Base-by-base conservation (phyloP, 2,888 invertebrate genomes). In the Mythimna vitellina region DNA sequence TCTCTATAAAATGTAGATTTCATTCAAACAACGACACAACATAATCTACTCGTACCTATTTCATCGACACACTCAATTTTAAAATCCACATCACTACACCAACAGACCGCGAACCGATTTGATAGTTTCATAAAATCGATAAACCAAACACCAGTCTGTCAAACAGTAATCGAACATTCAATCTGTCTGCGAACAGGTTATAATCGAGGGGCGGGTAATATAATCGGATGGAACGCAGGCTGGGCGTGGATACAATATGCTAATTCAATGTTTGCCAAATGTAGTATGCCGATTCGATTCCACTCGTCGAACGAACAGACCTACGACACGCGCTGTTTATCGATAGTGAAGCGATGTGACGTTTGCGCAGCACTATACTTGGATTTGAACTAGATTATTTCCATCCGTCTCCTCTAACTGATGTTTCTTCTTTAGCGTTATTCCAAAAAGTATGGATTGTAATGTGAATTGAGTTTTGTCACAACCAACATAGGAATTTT, bases 211-310 rank as follows among this genome's bases (percentile, higher is more conserved):
- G 81, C 65, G 86, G 83, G 88, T 89, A 88, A 89, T 89, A 88
- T 86, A 88, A 87, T 88, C 86, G 86, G 82, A 84, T 86, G 72
- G 83, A 81, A 78, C 82, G 80, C 85, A 78, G 77, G 71, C 86
- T 73, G 73, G 70, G 77, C 79, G 70, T 80, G 80, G 84, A 84
- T 81, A 85, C 83, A 84, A 86, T 90, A 91, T 90, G 90, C 86
- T 89, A 91, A 90, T 92, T 86, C 88, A 87, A 88, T 91, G 90
- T 91, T 91, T 90, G 88, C 86, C 84, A 87, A 90, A 91, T 91
- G 89, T 88, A 86, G 85, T 87, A 82, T 81, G 78, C 80, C 81
- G 76, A 86, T 85, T 86, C 85, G 81, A 87, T 85, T 83, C 79
- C 76, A 83, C 75, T 82, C 80, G 79, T 73, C 78, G 86, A 84